Base-by-base conservation (phyloP, 2,888 invertebrate species). In the Theretra japonica region DNA sequence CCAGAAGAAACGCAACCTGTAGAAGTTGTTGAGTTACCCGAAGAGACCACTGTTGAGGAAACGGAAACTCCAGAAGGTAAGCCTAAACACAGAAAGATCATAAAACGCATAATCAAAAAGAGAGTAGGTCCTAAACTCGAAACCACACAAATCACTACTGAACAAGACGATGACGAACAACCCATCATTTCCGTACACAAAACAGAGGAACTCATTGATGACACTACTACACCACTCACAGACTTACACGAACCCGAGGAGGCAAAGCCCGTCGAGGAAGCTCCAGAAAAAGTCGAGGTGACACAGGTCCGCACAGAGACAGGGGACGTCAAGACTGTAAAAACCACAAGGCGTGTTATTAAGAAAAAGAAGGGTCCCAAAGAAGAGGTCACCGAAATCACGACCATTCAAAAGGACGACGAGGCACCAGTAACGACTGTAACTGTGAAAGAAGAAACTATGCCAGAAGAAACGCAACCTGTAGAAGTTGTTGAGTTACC, bases 131-230 rank as follows among this genome's bases (percentile, higher is more conserved):
- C 82, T 7, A 76, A 82, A 76, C 71, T 88, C 56, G 76, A 82
- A 81, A 83, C 78, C 0, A 81, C 79, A 41, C 33, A 78, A 33
- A 82, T 82, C 3, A 77, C 65, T 8, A 75, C 77, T n/a, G 76
- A 75, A 73, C 75, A 75, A 70, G 68, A 72, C 30, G 76, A 76
- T 65, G 75, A 75, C 70, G 70, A 76, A 69, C 83, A 82, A 75
- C 85, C 94, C 77, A 79, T 92, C 81, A 83, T 88, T 72, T 77
- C 90, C 1, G 86, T 93, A 77, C 82, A 89, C 69, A 86, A 86
- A 69, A 80, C 89, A 77, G 62, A 86, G 81, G 71, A 85, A 70
- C 65, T 85, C 83, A 72, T 82, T 8, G 70, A 75, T 21, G 75
- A 77, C 72, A 72, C 73, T 7, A 71, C 62, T 21, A 74, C 72